phyloP scores from a whole-genome alignment of 2,888 invertebrate species.

The Listrodromus nycthemerus region DNA sequence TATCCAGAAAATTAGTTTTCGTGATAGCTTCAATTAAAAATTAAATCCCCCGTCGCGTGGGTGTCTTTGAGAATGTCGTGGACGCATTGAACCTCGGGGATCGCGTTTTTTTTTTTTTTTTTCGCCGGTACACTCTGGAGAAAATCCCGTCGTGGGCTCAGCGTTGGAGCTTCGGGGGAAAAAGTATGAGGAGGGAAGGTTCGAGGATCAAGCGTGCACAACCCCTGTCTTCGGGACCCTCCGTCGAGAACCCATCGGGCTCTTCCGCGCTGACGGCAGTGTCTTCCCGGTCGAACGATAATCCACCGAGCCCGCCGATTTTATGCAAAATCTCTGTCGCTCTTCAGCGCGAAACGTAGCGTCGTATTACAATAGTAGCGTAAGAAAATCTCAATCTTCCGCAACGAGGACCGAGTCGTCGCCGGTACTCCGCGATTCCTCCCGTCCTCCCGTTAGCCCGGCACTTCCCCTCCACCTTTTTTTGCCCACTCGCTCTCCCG shows the following conservation, averaged over 20 bases:
- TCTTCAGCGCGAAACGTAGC: slow-evolving; percentile 63
- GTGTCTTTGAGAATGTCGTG: slow-evolving; percentile 24
- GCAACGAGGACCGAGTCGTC: background rate
- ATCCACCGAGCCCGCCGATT: slow-evolving; percentile 70
- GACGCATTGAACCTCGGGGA: slow-evolving; percentile 29
- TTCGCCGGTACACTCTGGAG: slow-evolving; percentile 34
- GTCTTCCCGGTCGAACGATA: slow-evolving; percentile 67
- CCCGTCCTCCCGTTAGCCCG: slow-evolving; percentile 15
- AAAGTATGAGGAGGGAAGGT: slow-evolving; percentile 31
- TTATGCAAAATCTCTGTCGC: slow-evolving; percentile 72
- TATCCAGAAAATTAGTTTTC: slow-evolving; percentile 36
- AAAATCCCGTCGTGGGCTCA: slow-evolving; percentile 34
- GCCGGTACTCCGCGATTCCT: slow-evolving; percentile 6
- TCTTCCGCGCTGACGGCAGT: slow-evolving; percentile 24
- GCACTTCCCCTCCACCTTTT: slow-evolving; percentile 9
- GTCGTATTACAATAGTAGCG: slow-evolving; percentile 63
- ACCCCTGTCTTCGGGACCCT: slow-evolving; percentile 26
- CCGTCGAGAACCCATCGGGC: slow-evolving; percentile 21
- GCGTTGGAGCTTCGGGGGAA: background rate
- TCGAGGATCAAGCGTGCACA: slow-evolving; percentile 48
- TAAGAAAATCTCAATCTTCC: slow-evolving; percentile 36
- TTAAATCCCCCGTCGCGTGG: slow-evolving; percentile 41
- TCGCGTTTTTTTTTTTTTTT: slow-evolving; percentile 10
- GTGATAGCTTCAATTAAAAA: slow-evolving; percentile 59
- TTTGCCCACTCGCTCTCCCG: background rate